Conservation (phyloP, 2,797 vertebrate species). For the Anisognathus igniventris region DNA sequence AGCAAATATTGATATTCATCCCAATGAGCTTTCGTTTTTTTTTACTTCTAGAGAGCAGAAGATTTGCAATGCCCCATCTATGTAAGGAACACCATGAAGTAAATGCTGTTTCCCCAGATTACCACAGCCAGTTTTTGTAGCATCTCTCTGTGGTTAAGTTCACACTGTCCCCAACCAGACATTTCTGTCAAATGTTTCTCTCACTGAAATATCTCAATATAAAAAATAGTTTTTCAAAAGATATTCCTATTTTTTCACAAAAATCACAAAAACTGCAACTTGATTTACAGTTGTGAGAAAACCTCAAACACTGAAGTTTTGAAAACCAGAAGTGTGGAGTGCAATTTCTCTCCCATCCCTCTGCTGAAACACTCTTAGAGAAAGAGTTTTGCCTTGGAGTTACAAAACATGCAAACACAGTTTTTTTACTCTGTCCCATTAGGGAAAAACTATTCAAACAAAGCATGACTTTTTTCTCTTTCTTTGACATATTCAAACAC, state of each 20-base stretch:
- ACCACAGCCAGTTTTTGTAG: background rate
- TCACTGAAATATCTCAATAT: background rate
- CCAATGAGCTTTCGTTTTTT: background rate
- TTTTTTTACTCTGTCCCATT: background rate
- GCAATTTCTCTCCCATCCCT: background rate
- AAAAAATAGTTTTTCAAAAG: background rate
- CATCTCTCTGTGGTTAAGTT: background rate
- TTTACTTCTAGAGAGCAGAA: slow-evolving; percentile 29
- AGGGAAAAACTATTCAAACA: background rate
- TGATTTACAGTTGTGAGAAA: background rate
- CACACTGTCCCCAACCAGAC: background rate
- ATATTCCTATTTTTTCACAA: background rate
- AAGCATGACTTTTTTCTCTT: background rate
- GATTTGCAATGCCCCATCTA: background rate
- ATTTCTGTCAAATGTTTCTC: background rate
- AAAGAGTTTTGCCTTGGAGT: slow-evolving; percentile 31
- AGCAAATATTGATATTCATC: slow-evolving; percentile 35
- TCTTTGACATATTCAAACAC: background rate
- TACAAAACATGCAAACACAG: slow-evolving; percentile 14
- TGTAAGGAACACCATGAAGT: background rate
- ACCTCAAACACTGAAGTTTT: background rate
- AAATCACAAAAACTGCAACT: background rate
- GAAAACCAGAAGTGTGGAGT: background rate
- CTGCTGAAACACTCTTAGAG: background rate
- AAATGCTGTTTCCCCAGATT: background rate